Conservation (phyloP, 2,888 invertebrate genomes). For the Timema podura region DNA sequence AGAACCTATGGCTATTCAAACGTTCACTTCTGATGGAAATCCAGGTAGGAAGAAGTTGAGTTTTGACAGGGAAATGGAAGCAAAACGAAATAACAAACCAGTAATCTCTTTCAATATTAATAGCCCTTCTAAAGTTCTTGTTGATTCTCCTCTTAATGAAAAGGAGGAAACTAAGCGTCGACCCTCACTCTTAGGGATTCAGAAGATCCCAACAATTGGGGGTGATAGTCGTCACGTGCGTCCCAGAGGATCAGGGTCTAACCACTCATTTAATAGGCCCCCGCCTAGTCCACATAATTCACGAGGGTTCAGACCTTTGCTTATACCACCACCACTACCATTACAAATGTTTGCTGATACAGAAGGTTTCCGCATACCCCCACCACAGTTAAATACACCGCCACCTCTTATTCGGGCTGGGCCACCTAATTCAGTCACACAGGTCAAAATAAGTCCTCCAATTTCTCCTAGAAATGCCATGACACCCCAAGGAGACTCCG, state of each 20-base stretch:
- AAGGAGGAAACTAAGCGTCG: slow-evolving; percentile 17
- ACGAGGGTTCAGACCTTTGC: slow-evolving; percentile 20
- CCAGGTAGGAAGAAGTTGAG: slow-evolving; percentile 1
- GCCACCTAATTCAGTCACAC: too few species aligned
- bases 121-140: slow-evolving; percentile 21
- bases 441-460: too few species aligned
- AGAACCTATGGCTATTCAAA: slow-evolving; percentile 14
- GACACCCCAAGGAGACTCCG: too few species aligned
- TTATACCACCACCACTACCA: slow-evolving; percentile 23
- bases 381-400: background rate
- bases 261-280: slow-evolving; percentile 8
- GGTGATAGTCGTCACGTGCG: slow-evolving; percentile 18
- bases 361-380: background rate
- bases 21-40: background rate
- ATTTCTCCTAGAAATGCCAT: too few species aligned
- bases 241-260: slow-evolving; percentile 12
- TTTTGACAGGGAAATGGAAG: slow-evolving; percentile 7
- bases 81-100: slow-evolving; percentile 13
- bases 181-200: slow-evolving; percentile 17
- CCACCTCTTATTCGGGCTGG: background rate
- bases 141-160: slow-evolving; percentile 26
- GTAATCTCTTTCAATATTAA: slow-evolving; percentile 24
- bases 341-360: slow-evolving; percentile 2
- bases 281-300: background rate
- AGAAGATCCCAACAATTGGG: slow-evolving; percentile 27